These are phyloP conservation scores for Hyphantria cunea DNA, from an alignment of 1,140 invertebrate genomes.

Conservation along the genomic window DNA sequence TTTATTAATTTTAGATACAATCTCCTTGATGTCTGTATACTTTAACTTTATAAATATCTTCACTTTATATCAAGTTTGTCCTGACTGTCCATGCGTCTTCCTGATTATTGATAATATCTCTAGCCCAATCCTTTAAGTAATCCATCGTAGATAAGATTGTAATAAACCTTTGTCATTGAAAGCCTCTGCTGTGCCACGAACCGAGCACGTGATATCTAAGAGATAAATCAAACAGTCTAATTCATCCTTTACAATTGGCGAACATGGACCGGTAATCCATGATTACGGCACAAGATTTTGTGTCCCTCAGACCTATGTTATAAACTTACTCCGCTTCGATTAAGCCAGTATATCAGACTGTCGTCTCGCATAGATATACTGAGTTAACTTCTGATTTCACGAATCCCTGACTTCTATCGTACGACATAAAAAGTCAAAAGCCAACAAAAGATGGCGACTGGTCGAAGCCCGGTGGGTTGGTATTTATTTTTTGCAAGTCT, in stretches of 20 bases:
- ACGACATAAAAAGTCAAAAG: slow-evolving; percentile 70
- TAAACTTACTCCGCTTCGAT: slow-evolving; percentile 50
- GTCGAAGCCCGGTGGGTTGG: slow-evolving; percentile 44
- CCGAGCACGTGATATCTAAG: not conserved
- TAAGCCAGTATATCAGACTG: slow-evolving; percentile 55
- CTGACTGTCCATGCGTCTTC: not conserved
- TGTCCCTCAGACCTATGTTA: slow-evolving; percentile 32
- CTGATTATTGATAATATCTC: not conserved
- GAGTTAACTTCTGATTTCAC: slow-evolving; percentile 71
- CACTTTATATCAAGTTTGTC: no score
- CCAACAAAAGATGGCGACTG: slow-evolving; percentile 59
- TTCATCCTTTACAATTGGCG: slow-evolving; percentile 27
- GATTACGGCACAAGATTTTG: slow-evolving; percentile 32
- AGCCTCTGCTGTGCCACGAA: not conserved
- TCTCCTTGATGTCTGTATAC: no score
- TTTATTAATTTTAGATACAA: no score
- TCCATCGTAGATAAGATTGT: not conserved
- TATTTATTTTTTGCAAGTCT: slow-evolving; percentile 79
- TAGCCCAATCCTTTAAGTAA: not conserved
- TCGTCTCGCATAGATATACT: slow-evolving; percentile 57
- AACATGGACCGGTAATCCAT: slow-evolving; percentile 25
- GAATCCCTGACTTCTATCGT: slow-evolving; percentile 66
- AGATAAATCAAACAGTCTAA: slow-evolving; percentile 33
- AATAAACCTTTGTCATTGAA: slow-evolving; percentile 13
- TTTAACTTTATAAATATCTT: not conserved